Conservation (phyloP, 1,140 invertebrate species). For the Caenorhabditis remanei region DNA sequence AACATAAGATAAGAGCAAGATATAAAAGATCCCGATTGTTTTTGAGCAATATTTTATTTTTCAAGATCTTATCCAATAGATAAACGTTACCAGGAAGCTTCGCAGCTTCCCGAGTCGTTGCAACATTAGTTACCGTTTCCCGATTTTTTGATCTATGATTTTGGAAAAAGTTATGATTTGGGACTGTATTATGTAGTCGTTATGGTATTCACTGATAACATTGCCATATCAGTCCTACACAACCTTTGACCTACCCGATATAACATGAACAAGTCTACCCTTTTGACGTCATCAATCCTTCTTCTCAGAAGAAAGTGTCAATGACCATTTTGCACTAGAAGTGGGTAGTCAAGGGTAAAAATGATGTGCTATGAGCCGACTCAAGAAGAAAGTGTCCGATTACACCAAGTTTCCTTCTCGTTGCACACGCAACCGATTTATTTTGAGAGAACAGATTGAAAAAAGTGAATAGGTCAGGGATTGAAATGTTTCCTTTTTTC, state of each 20-base stretch:
- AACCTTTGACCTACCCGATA: background rate
- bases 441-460: background rate
- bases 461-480: slow-evolving; percentile 8
- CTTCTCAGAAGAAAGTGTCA: slow-evolving; percentile 26
- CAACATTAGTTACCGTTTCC: no score
- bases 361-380: background rate
- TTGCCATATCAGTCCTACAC: no score
- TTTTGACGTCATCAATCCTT: slow-evolving; percentile 25
- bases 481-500: slow-evolving; percentile 50
- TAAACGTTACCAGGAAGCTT: no score
- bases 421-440: background rate
- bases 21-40: no score
- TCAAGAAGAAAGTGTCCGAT: slow-evolving; percentile 29
- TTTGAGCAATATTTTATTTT: no score
- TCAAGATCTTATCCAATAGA: no score
- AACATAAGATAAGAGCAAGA: no score
- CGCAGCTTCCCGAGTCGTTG: no score
- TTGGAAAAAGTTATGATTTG: no score
- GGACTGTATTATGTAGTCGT: no score
- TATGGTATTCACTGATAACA: no score
- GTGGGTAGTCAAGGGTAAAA: slow-evolving; percentile 52
- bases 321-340: slow-evolving; percentile 40
- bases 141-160: no score
- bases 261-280: background rate
- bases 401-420: slow-evolving; percentile 31